A percentile compares a stretch with the other conserved stretches of the same genome.
These are phyloP conservation scores for Eilema griseolum DNA, from an alignment of 2,888 invertebrate genomes.

Conservation along the genomic window DNA sequence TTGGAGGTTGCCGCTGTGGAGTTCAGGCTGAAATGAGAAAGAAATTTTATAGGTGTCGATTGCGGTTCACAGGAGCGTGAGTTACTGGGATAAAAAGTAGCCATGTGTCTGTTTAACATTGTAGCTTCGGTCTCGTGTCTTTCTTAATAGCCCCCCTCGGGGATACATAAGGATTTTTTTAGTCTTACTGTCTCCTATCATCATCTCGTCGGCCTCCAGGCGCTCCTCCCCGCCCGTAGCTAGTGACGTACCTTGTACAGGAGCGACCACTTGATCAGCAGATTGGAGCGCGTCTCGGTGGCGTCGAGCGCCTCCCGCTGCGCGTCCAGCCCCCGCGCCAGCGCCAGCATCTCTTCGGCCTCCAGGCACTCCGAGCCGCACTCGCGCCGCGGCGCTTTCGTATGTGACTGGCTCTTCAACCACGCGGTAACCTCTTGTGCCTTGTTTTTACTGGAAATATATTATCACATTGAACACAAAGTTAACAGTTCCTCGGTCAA, in stretches of 20 bases:
- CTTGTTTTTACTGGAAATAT: conserved; percentile 65
- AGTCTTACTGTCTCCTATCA: too few relatives aligned
- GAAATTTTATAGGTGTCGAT: background rate
- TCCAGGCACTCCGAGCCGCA: conserved; percentile 92
- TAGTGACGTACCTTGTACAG: conserved; percentile 61
- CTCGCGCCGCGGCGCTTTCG: conserved; percentile 87
- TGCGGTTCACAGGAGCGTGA: background rate
- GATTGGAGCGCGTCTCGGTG: conserved; percentile 84
- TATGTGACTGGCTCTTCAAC: conserved; percentile 91
- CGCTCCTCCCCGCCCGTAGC: too few relatives aligned
- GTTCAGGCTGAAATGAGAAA: conserved; percentile 67
- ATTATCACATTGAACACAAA: background rate
- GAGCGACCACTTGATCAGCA: conserved; percentile 93
- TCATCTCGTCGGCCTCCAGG: too few relatives aligned
- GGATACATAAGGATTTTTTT: too few relatives aligned
- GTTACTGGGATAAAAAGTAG: background rate
- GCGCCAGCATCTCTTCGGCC: conserved; percentile 84
- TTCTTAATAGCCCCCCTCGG: too few relatives aligned
- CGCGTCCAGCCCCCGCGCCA: conserved; percentile 69
- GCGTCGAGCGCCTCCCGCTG: conserved; percentile 64
- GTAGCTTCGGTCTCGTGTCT: too few relatives aligned
- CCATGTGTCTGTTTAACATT: too few relatives aligned
- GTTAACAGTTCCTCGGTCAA: too few relatives aligned
- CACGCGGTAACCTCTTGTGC: conserved; percentile 88
- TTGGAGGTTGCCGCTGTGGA: conserved; percentile 85